Evolutionary conservation across 2,888 invertebrate genomes (phyloP).

Genomic region (Agonopterix heracliana): DNA sequence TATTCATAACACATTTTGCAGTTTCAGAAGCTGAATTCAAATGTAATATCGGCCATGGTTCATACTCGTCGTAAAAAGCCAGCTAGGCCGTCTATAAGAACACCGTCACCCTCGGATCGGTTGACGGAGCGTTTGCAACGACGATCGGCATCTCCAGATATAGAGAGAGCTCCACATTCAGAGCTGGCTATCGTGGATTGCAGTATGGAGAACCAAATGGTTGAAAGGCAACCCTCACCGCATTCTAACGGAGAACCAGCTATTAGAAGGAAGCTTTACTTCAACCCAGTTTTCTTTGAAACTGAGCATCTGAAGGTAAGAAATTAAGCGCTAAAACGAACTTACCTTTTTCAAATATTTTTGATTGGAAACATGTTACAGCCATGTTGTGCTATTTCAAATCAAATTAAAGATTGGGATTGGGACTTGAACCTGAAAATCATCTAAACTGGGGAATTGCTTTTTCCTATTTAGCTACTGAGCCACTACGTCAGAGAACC

Average conservation of each 20-base stretch:
- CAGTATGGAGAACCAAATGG: slow-evolving; percentile 41
- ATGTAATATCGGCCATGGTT: slow-evolving; percentile 63
- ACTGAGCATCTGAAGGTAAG: slow-evolving; percentile 86
- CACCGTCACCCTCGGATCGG: slow-evolving; percentile 41
- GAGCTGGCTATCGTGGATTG: slow-evolving; percentile 67
- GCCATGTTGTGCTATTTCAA: too few species aligned
- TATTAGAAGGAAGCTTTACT: slow-evolving; percentile 86
- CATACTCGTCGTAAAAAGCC: slow-evolving; percentile 60
- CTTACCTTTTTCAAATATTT: not conserved
- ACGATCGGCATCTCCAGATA: slow-evolving; percentile 59
- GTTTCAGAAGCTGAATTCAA: slow-evolving; percentile 60
- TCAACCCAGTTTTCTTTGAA: slow-evolving; percentile 94
- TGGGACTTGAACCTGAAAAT: too few species aligned
- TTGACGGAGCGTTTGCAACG: slow-evolving; percentile 49
- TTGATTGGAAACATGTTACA: too few species aligned
- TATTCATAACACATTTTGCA: slow-evolving; percentile 14
- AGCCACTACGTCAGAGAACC: too few species aligned
- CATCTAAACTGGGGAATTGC: too few species aligned
- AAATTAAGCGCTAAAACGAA: not conserved
- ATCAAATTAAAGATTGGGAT: too few species aligned
- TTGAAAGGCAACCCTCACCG: slow-evolving; percentile 38
- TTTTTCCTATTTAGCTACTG: too few species aligned
- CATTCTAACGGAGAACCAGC: slow-evolving; percentile 50
- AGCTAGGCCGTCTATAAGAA: slow-evolving; percentile 40
- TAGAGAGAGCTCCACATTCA: slow-evolving; percentile 67